Conservation (phyloP, 2,888 invertebrate genomes). For the Parnassius mnemosyne region DNA sequence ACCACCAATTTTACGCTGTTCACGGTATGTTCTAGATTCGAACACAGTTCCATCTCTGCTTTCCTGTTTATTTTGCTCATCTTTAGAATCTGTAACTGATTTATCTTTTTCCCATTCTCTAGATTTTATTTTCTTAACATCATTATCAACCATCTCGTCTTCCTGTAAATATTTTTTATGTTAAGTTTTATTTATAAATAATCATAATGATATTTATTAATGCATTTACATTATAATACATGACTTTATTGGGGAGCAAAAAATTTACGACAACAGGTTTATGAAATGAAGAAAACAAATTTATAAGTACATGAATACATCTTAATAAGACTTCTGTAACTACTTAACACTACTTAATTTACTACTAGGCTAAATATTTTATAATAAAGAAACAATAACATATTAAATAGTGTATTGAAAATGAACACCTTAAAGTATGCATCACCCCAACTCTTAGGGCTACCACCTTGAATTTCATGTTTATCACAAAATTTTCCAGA, state of each 20-base stretch:
- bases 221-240: too few species aligned
- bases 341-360: too few species aligned
- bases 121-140: conserved; percentile 72
- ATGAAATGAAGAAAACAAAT: background rate
- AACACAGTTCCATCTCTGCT: conserved; percentile 60
- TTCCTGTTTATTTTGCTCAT: conserved; percentile 55
- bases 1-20: conserved; percentile 57
- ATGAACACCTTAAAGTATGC: conserved; percentile 56
- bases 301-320: background rate
- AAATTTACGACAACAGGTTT: background rate
- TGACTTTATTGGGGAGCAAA: background rate
- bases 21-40: conserved; percentile 69
- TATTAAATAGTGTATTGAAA: background rate
- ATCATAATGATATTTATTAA: background rate
- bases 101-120: conserved; percentile 74
- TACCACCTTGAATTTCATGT: conserved; percentile 57
- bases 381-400: too few species aligned
- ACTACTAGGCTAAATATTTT: too few species aligned
- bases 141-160: conserved; percentile 66
- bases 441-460: conserved; percentile 69
- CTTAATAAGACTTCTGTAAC: too few species aligned
- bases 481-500: conserved; percentile 62
- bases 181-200: background rate
- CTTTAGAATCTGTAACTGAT: conserved; percentile 50
- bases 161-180: conserved; percentile 41